phyloP scores from a whole-genome alignment of 37 sponge, comb jelly and placozoan species.

The Geodia barretti region DNA sequence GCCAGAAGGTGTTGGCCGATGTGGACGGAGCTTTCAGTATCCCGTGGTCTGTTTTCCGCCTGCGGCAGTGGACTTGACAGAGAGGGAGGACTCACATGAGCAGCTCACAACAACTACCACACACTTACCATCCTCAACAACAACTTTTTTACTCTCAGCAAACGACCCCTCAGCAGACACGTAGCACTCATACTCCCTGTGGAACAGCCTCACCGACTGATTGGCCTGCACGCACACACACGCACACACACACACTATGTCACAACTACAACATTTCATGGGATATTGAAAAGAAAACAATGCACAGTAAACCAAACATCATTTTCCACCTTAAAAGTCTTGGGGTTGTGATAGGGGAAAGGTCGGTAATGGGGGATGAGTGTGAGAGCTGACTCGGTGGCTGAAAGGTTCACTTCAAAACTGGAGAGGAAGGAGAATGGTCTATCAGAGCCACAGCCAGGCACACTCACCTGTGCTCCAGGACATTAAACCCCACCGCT shows the following conservation, averaged over 20 bases:
- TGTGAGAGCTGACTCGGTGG: constrained; percentile 76
- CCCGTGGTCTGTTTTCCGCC: constrained; percentile 52
- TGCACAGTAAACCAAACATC: background rate
- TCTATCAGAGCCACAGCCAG: background rate
- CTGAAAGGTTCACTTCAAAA: constrained; percentile 79
- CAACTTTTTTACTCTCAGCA: too few species aligned
- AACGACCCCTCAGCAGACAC: constrained; percentile 80
- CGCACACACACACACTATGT: constrained; percentile 1
- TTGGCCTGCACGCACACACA: constrained; percentile 43
- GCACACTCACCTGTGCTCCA: background rate
- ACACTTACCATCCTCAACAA: constrained; percentile 35
- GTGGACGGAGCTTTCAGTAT: constrained; percentile 69
- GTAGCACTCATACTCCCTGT: constrained; percentile 81
- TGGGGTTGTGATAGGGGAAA: background rate
- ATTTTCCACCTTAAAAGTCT: background rate
- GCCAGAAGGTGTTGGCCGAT: constrained; percentile 87
- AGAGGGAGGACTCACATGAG: background rate
- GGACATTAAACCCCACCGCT: background rate
- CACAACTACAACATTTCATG: background rate
- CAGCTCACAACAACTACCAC: background rate
- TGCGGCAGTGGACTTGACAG: constrained; percentile 61
- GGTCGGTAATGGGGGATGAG: constrained; percentile 45
- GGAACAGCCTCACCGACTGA: constrained; percentile 62
- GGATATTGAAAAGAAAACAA: background rate
- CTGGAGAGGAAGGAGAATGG: constrained; percentile 19